Evolutionary conservation across 1,140 invertebrate species (phyloP), one percentile per base, ranked within the genome.

Genomic region (Drosophila leontia): DNA sequence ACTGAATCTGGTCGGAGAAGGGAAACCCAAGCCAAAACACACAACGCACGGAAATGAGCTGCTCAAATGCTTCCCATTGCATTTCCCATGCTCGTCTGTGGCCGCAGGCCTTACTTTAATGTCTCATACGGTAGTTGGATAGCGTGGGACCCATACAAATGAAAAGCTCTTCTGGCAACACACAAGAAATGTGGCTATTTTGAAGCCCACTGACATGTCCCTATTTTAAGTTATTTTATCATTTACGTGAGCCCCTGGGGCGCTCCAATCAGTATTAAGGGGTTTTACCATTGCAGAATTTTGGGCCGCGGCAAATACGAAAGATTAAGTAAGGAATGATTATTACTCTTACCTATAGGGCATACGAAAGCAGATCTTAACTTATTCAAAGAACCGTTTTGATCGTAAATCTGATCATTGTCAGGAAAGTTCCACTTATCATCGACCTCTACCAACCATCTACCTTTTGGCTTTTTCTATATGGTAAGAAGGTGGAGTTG

Each of bases 1-100:
- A 12, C 26, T 32, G 8, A 45, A 41, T 32, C 58, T 61, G 63
- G 19, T 47, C 32, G 48, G 47, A 8, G 23, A 15, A 48, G 5
- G 32, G 19, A 34, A 12, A 11, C 26, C n/a, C 44, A n/a, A 41
- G 29, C 29, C 26, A 34, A 64, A 35, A n/a, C 44, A 23, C 39
- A 57, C 15, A 19, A 39, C 29, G 35, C 50, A 71, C 41, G 65
- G 67, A 72, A 71, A 72, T 72, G 29, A 72, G 67, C 67, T 72
- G 69, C 29, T 55, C 51, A 45, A 72, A 59, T 71, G 69, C 44
- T 59, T 72, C 44, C 65, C 67, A 72, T 59, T 71, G 67, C 69
- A 59, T 71, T 41, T 69, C 65, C 44, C 15, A 65, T 53, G 11
- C 37, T 47, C 9, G 68, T 37, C 68, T 47, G n/a, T 68, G 23